These are phyloP conservation scores for Todiramphus saurophagus DNA, from an alignment of 2,113 vertebrate species.

Conservation along the genomic window DNA sequence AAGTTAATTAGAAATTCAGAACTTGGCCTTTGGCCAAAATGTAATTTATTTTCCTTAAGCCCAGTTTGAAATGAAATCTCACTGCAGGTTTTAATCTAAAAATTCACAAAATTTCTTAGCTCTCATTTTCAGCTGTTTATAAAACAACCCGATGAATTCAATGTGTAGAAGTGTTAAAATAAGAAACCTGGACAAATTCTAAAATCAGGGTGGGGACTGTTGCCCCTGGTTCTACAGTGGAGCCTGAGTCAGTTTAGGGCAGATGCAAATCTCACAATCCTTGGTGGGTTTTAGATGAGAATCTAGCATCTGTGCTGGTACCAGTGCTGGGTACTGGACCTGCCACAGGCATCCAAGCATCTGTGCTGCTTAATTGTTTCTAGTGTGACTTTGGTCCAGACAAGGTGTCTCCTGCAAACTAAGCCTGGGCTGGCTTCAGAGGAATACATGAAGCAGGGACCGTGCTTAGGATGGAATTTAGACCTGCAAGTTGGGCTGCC, in stretches of 20 bases:
- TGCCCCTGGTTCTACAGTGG: neutral
- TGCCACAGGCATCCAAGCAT: accelerated
- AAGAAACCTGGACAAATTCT: neutral
- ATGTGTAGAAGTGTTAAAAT: neutral
- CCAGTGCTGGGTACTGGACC: neutral
- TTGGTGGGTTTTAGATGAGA: neutral
- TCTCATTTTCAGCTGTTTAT: neutral
- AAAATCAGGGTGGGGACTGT: neutral
- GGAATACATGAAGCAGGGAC: neutral
- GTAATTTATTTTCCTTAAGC: neutral
- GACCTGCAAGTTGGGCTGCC: neutral
- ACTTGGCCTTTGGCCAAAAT: conserved; percentile 43
- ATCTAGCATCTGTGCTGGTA: neutral
- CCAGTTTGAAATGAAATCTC: neutral
- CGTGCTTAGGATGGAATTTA: neutral
- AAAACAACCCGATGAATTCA: neutral
- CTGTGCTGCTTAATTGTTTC: neutral
- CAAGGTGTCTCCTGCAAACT: neutral
- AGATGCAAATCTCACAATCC: neutral
- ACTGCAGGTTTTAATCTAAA: neutral
- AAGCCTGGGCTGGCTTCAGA: neutral
- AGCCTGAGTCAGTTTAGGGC: too few relatives aligned
- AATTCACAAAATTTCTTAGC: neutral
- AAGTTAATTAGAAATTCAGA: conserved; percentile 45
- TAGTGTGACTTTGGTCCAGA: neutral